Evolutionary conservation across 2,888 invertebrate species (phyloP).

Genomic region (Nezara viridula): DNA sequence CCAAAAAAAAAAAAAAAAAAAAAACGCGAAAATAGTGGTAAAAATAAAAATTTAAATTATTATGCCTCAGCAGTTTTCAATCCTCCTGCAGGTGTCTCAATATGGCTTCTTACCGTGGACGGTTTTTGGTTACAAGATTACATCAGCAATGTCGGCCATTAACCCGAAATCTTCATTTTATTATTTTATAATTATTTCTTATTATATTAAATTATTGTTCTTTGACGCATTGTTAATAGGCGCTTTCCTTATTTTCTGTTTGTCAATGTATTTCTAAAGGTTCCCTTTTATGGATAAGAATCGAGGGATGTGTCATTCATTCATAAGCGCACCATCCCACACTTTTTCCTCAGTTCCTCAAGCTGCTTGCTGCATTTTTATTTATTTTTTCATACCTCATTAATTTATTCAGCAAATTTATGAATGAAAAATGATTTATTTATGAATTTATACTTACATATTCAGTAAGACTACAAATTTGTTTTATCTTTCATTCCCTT

Average conservation of each 20-base stretch:
- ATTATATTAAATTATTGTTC: neutral
- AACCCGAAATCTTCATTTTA: neutral
- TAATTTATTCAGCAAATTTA: neutral
- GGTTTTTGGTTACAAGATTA: conserved; percentile 11
- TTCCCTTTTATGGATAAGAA: neutral
- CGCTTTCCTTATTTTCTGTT: neutral
- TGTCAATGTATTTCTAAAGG: neutral
- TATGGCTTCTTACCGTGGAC: neutral
- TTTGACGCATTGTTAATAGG: too few species aligned
- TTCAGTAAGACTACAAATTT: too few species aligned
- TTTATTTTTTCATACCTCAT: too few species aligned
- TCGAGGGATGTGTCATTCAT: neutral
- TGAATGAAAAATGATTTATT: neutral
- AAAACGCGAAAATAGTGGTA: too few species aligned
- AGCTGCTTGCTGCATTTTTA: too few species aligned
- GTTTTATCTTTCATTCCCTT: too few species aligned
- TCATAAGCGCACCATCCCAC: neutral
- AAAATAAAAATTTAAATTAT: too few species aligned
- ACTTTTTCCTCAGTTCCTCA: neutral
- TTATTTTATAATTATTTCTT: neutral
- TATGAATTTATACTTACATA: too few species aligned
- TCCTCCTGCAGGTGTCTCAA: neutral
- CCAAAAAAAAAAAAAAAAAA: too few species aligned
- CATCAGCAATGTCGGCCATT: neutral
- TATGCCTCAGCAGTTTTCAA: neutral